Percentiles rank a stretch among this genome's conserved stretches.
Conservation (phyloP, 2,113 vertebrate species). For the Monarcha castaneiventris region DNA sequence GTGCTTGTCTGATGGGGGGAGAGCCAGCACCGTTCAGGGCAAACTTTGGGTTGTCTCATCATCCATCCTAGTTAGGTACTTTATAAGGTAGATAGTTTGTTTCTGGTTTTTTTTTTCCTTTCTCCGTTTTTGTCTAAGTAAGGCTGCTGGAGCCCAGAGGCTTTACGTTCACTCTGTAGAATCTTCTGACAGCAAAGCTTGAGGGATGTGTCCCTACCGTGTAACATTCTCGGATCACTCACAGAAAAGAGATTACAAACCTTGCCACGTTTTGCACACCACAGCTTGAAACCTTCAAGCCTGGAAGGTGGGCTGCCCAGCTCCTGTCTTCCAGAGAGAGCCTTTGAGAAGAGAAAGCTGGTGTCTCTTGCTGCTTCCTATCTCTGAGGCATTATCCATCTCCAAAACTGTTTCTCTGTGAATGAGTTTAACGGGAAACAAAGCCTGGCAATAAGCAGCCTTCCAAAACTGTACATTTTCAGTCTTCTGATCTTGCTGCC, state of each 20-base stretch:
- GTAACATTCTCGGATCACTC: not conserved
- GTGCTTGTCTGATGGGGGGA: not conserved
- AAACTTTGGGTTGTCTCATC: not conserved
- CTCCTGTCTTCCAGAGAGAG: not conserved
- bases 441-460: not conserved
- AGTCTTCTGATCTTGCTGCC: not conserved
- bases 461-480: not conserved
- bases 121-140: not conserved
- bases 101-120: rapidly evolving
- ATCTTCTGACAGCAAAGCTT: not conserved
- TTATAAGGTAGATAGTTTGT: rapidly evolving
- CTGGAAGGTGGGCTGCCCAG: rapidly evolving
- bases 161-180: not conserved
- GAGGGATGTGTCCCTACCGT: not conserved
- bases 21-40: rapidly evolving
- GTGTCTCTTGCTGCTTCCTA: not conserved
- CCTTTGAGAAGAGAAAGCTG: not conserved
- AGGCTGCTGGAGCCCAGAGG: rapidly evolving
- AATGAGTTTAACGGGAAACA: not conserved
- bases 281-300: not conserved
- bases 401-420: not conserved
- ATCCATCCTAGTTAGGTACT: not conserved
- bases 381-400: not conserved
- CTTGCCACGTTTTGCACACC: not conserved
- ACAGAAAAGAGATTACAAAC: not conserved